phyloP scores from a whole-genome alignment of 2,113 vertebrate species.

The Notothenia rossii region DNA sequence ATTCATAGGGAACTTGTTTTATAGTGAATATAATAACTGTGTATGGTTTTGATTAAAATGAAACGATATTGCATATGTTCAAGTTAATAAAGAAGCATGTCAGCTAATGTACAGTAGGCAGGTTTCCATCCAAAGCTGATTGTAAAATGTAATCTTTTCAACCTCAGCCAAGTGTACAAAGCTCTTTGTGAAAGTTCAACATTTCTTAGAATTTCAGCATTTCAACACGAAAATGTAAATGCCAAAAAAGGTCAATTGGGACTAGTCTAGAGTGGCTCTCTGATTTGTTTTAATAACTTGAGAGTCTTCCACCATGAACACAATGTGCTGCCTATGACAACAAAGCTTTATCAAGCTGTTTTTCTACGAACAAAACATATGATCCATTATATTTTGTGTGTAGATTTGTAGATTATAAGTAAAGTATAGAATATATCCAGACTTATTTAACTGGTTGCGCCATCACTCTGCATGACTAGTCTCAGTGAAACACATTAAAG shows the following conservation, averaged over 20 bases:
- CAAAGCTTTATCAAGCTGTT: neutral
- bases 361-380: neutral
- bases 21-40: neutral
- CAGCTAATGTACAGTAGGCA: neutral
- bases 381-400: neutral
- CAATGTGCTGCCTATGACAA: too few relatives aligned
- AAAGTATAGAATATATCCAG: neutral
- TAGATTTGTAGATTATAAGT: neutral
- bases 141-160: too few relatives aligned
- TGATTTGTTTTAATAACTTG: neutral
- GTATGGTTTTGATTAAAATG: neutral
- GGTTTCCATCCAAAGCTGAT: too few relatives aligned
- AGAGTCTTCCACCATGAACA: too few relatives aligned
- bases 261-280: neutral
- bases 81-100: neutral
- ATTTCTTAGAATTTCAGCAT: too few relatives aligned
- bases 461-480: slow-evolving; percentile 7
- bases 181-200: too few relatives aligned
- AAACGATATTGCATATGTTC: neutral
- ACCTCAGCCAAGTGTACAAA: too few relatives aligned
- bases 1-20: neutral
- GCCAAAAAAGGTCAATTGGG: too few relatives aligned
- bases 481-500: slow-evolving; percentile 19
- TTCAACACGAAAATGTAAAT: too few relatives aligned
- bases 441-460: slow-evolving; percentile 1